Evolutionary conservation across 2,888 invertebrate species (phyloP).

Genomic region (Drosophila greeni): DNA sequence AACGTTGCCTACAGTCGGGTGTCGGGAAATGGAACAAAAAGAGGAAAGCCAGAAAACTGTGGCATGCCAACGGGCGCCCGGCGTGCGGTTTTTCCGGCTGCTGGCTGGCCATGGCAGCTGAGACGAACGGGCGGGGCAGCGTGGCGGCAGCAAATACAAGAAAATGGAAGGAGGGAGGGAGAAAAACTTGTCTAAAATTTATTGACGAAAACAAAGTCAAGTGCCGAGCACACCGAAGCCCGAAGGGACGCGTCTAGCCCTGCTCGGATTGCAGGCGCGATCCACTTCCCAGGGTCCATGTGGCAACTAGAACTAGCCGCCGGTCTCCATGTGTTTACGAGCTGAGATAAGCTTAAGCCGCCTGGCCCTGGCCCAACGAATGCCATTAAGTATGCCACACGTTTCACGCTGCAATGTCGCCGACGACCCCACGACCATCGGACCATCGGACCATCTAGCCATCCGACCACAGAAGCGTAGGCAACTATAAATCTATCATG

Average conservation of each 20-base stretch:
- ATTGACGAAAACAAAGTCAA: constrained; percentile 71
- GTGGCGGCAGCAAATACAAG: constrained; percentile 17
- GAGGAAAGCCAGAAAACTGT: constrained; percentile 45
- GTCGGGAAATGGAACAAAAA: constrained; percentile 30
- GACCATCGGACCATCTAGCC: constrained; percentile 5
- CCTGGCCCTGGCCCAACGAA: constrained; percentile 26
- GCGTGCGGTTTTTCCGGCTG: constrained; percentile 54
- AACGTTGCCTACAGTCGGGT: constrained; percentile 46
- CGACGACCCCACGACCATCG: constrained; percentile 26
- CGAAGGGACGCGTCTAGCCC: constrained; percentile 2
- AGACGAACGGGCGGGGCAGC: constrained; percentile 19
- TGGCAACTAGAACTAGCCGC: constrained; percentile 21
- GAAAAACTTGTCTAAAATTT: constrained; percentile 58
- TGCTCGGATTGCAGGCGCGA: constrained; percentile 30
- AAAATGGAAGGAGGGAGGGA: not conserved
- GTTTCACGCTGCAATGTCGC: constrained; percentile 60
- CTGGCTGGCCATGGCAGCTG: constrained; percentile 46
- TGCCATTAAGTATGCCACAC: constrained; percentile 64
- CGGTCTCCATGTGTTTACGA: constrained; percentile 59
- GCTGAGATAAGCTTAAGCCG: constrained; percentile 61
- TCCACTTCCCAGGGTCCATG: constrained; percentile 39
- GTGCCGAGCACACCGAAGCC: constrained; percentile 44
- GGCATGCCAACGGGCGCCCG: constrained; percentile 62
- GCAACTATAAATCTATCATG: constrained; percentile 70
- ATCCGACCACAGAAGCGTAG: constrained; percentile 49